Evolutionary conservation across 1,140 invertebrate species (phyloP), one percentile per base, ranked within the genome.

Genomic region (Sycophila sp.): DNA sequence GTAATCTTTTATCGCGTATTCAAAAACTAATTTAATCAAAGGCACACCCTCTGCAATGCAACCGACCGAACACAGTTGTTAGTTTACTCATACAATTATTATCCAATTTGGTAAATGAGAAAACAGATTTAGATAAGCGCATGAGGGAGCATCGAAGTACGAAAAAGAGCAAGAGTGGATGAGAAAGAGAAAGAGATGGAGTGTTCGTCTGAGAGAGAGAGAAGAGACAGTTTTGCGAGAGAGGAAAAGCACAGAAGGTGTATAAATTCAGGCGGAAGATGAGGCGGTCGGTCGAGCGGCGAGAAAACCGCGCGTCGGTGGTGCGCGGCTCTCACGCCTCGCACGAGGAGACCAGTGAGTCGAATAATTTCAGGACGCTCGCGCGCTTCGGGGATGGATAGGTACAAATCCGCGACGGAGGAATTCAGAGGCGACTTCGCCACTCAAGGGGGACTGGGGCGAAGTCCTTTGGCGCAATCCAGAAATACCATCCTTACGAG

Each of bases 281-380:
- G 70, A 75, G 69, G 66, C 73, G n/a, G n/a, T n/a, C 71, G 69
- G 40, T 73, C 69, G 17, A 45, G 32, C 32, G 45, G 69, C 40
- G 71, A 66, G 75, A 76, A 65, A 65, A 53, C 32, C 58, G 62
- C 51, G 58, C 38, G 42, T 15, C 36, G 55, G 56, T 53, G 51
- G 63, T 69, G n/a, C 56, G 51, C 38, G 17, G 55, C 67, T 28
- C 58, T 24, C 30, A n/a, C 38, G 45, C 38, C 42, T 67, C 64
- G 30, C 60, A 15, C 26, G 19, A 58, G 58, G 49, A 51, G 72
- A 69, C 59, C 62, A 69, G 22, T 76, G 69, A 59, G 45, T 68
- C 68, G 73, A 49, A 76, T 75, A 68, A 77, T 77, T 69, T 72
- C 68, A 70, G 56, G 34, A 69, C 15, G 40, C 32, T n/a, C 42